Conservation (phyloP, 2,113 vertebrate species). For the Diglossa brunneiventris region DNA sequence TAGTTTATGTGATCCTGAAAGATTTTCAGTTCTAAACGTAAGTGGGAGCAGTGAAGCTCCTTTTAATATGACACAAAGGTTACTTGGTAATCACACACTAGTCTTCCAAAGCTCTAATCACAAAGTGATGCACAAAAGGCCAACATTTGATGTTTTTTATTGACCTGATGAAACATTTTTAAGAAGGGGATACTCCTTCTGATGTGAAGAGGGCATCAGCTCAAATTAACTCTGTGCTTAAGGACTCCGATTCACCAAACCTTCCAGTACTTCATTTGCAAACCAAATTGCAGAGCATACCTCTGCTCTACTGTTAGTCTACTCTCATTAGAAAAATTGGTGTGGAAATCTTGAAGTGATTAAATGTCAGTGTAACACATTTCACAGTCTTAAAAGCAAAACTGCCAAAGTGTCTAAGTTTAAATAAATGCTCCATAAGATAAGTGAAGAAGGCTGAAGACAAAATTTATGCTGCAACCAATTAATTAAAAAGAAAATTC, state of each 20-base stretch:
- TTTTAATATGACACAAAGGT: not conserved
- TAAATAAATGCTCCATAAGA: not conserved
- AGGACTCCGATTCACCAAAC: not conserved
- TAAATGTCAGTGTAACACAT: not conserved
- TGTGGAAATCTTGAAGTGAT: not conserved
- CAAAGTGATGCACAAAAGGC: not conserved
- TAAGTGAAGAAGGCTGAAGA: not conserved
- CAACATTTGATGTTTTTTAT: not conserved
- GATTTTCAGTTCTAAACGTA: not conserved
- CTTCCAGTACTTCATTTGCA: not conserved
- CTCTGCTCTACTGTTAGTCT: not conserved
- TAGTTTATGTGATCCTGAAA: not conserved
- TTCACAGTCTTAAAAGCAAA: not conserved
- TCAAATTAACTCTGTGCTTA: not conserved
- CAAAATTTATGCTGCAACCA: not conserved
- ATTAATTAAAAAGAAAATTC: not conserved
- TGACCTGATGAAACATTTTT: not conserved
- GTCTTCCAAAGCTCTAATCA: slow-evolving; percentile 5
- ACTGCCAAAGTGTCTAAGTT: not conserved
- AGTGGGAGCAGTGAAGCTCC: not conserved
- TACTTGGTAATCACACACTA: not conserved
- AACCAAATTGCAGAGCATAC: not conserved
- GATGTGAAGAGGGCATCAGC: not conserved
- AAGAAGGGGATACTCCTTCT: not conserved
- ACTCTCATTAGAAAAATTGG: not conserved